phyloP scores from a whole-genome alignment of 92 coral and sea anemone species.

The Epizoanthus illoricatus region DNA sequence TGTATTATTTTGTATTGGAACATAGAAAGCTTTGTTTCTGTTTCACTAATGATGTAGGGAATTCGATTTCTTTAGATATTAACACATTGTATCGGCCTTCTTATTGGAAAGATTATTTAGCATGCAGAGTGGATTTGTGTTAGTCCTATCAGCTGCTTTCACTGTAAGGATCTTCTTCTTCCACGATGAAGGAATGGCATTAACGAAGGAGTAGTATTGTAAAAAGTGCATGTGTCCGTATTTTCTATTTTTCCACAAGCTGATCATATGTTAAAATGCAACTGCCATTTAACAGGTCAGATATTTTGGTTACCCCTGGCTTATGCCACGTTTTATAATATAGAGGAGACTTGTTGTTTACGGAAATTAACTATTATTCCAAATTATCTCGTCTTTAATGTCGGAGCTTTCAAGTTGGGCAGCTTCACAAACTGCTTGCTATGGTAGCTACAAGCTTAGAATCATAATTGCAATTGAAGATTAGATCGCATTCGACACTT shows the following conservation, averaged over 20 bases:
- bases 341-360: not conserved
- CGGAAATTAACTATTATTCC: conserved; percentile 28
- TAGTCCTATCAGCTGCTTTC: no score
- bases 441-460: not conserved
- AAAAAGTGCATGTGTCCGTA: conserved; percentile 10
- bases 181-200: conserved; percentile 10
- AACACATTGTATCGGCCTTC: no score
- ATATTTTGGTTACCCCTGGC: no score
- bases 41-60: no score
- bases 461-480: conserved; percentile 30
- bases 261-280: no score
- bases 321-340: not conserved
- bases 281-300: no score
- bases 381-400: conserved; percentile 19
- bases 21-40: no score
- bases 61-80: no score
- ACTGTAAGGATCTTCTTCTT: no score
- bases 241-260: conserved; percentile 9
- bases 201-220: conserved; percentile 5
- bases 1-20: no score
- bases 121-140: no score
- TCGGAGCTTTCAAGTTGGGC: not conserved
- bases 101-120: no score
- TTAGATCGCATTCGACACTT: not conserved
- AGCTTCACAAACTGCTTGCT: conserved; percentile 20